Conservation (phyloP, 1,140 invertebrate genomes). For the Cyclargus thomasi region DNA sequence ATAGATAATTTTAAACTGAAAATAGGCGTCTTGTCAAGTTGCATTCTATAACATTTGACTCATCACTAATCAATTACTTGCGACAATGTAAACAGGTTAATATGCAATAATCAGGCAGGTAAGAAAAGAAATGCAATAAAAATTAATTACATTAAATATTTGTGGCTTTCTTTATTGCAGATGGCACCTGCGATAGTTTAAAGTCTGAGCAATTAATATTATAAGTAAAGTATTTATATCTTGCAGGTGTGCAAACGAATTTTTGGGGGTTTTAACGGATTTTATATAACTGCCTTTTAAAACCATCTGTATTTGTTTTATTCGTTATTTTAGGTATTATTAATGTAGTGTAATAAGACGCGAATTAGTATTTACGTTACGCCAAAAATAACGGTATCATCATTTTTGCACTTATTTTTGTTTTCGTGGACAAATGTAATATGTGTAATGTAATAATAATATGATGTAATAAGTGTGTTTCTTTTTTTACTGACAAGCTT, state of each 20-base stretch:
- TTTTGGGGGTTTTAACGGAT: slow-evolving; percentile 10
- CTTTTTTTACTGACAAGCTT: too few relatives aligned
- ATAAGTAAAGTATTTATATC: neutral
- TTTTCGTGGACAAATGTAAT: too few relatives aligned
- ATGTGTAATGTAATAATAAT: too few relatives aligned
- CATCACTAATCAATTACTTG: too few relatives aligned
- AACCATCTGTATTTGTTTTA: slow-evolving; percentile 8
- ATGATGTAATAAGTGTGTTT: too few relatives aligned
- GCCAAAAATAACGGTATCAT: too few relatives aligned
- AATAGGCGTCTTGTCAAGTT: too few relatives aligned
- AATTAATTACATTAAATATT: neutral
- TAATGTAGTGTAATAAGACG: neutral
- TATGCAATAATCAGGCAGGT: neutral
- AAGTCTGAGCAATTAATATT: slow-evolving; percentile 5
- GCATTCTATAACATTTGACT: too few relatives aligned
- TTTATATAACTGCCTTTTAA: slow-evolving; percentile 6
- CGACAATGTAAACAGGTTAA: neutral
- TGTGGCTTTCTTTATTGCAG: neutral
- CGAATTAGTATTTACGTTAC: neutral
- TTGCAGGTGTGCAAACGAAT: neutral
- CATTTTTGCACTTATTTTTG: too few relatives aligned
- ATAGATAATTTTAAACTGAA: too few relatives aligned
- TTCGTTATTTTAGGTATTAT: neutral
- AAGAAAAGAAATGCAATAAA: slow-evolving; percentile 1
- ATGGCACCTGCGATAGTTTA: slow-evolving; percentile 4